These are phyloP conservation scores for Dendrocincla fuliginosa DNA, from an alignment of 2,797 vertebrate genomes.

Conservation along the genomic window DNA sequence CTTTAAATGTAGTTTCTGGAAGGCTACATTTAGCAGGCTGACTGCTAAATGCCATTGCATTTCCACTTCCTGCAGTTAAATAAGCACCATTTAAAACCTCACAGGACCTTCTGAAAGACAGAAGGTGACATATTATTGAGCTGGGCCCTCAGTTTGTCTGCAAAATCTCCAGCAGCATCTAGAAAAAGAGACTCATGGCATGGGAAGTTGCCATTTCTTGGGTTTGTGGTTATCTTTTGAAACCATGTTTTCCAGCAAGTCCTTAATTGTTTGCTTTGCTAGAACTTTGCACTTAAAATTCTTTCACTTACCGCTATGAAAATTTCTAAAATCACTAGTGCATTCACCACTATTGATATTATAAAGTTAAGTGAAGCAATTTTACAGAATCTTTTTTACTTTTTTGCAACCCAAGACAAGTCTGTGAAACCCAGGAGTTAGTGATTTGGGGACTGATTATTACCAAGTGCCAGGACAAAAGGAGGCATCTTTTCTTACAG, in stretches of 20 bases:
- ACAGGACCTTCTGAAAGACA: not conserved
- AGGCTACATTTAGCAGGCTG: not conserved
- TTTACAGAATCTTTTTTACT: not conserved
- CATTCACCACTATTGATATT: not conserved
- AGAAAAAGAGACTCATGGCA: not conserved
- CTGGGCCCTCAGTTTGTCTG: not conserved
- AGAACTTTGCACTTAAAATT: not conserved
- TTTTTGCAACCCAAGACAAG: not conserved
- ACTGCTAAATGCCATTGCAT: not conserved
- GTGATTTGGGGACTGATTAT: not conserved
- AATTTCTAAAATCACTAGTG: not conserved
- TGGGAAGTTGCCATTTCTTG: not conserved
- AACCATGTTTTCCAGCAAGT: not conserved
- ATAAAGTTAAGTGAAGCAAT: not conserved
- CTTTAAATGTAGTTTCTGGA: not conserved
- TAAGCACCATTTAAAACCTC: not conserved
- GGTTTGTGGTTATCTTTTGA: not conserved
- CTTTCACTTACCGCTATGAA: not conserved
- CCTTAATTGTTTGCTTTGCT: not conserved
- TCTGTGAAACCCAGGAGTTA: not conserved
- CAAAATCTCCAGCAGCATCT: not conserved
- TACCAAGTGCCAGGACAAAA: not conserved
- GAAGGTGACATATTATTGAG: not conserved
- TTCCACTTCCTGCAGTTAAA: not conserved
- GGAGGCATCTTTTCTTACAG: not conserved